Percentiles rank a stretch among this genome's conserved stretches.
Conservation (phyloP, 2,888 invertebrate species). For the Argynnis bischoffii region DNA sequence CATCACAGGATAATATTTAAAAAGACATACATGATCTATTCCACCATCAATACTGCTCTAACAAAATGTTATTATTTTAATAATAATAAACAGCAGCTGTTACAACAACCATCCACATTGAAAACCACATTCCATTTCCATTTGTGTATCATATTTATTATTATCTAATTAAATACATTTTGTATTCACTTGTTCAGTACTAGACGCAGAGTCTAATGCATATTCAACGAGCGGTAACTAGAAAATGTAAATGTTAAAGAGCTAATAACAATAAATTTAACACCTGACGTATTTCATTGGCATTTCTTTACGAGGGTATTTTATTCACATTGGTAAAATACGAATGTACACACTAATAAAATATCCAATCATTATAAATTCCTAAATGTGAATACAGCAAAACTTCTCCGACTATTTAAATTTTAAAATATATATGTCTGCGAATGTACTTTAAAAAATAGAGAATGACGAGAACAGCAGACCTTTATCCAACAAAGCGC, state of each 20-base stretch:
- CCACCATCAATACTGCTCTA: neutral
- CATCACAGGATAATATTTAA: too few relatives aligned
- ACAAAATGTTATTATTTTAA: neutral
- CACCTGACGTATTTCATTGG: conserved; percentile 44
- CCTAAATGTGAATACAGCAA: conserved; percentile 1
- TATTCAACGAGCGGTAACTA: conserved; percentile 41
- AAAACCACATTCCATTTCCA: conserved; percentile 14
- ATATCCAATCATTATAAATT: conserved; percentile 62
- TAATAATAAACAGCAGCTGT: conserved; percentile 2
- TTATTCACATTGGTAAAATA: conserved; percentile 28
- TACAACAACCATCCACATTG: neutral
- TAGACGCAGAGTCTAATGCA: conserved; percentile 40
- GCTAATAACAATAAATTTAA: conserved; percentile 51
- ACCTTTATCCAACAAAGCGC: too few relatives aligned
- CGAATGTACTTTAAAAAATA: neutral
- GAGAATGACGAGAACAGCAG: too few relatives aligned
- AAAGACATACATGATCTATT: too few relatives aligned
- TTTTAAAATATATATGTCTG: neutral
- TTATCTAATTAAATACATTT: conserved; percentile 36
- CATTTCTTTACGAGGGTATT: conserved; percentile 33
- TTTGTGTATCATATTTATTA: conserved; percentile 27
- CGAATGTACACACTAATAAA: conserved; percentile 47
- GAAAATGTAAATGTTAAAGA: conserved; percentile 42
- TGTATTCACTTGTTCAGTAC: conserved; percentile 26
- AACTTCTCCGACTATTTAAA: neutral